A percentile compares a stretch with the other conserved stretches of the same genome.
These are phyloP conservation scores for Poecilia latipinna DNA, from an alignment of 2,113 vertebrate species.

Conservation along the genomic window DNA sequence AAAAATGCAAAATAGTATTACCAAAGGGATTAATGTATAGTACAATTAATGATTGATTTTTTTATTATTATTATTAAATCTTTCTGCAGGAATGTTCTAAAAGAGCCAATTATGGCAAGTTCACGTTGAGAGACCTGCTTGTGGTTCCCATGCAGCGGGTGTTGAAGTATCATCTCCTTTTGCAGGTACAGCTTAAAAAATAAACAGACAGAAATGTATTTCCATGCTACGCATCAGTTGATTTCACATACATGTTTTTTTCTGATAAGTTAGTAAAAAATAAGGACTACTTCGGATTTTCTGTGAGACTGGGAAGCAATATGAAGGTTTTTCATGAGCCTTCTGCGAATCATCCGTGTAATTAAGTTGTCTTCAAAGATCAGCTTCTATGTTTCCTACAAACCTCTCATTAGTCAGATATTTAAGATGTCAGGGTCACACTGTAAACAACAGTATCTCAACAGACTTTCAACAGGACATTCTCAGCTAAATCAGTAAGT, in stretches of 20 bases:
- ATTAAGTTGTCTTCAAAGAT: conserved; percentile 1
- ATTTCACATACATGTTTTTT: neutral
- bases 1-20: neutral
- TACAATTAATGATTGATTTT: neutral
- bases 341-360: neutral
- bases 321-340: too few species aligned
- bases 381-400: neutral
- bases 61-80: conserved; percentile 20
- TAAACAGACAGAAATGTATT: too few species aligned
- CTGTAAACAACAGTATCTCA: conserved; percentile 16
- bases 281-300: too few species aligned
- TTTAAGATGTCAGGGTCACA: neutral
- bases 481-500: conserved; percentile 23
- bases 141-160: conserved; percentile 99
- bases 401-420: neutral
- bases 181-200: conserved; percentile 84
- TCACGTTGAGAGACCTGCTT: conserved; percentile 93
- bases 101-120: conserved; percentile 96
- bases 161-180: conserved; percentile 93
- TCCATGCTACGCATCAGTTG: neutral
- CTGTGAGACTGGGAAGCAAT: neutral
- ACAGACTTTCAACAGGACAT: neutral
- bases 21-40: neutral
- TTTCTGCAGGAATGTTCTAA: conserved; percentile 91
- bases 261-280: too few species aligned